Base-by-base conservation (phyloP, 2,888 invertebrate species). In the Axea sp. region DNA sequence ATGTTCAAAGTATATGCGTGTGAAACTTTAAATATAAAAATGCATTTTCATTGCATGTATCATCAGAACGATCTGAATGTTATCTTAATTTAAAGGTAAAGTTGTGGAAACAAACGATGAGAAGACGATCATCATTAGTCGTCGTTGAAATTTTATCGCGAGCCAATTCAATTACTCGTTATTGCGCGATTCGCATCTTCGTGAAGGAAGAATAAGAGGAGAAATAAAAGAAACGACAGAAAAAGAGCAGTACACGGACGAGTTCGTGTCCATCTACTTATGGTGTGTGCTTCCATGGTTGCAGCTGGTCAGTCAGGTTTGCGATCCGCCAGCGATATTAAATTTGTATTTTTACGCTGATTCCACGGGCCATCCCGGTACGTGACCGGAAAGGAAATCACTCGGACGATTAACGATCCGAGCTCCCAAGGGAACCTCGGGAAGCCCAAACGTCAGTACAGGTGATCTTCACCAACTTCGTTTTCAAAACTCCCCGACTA, bases 341-440 rank as follows among this genome's bases (percentile, higher is more conserved):
- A 90, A 90, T 90, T 90, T 90, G 90, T 90, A 90, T 90, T 90
- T 90, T 90, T 90, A 90, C 90, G 90, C 90, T 89, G 90, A 90
- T 90, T 90, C 90, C 89, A 88, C 89, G 88, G 89, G 89, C 89
- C 88, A 89, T 89, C 88, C 86, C 75, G 81, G 82, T 87, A 90
- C 90, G 90, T 90, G 90, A 90, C 88, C 84, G 84, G 90, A 90
- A 90, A 89, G 87, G 84, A 84, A 89, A 90, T 87, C 87, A 84
- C 84, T 81, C 84, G 84, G 84, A 86, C 90, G 89, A 90, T 90
- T 90, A 90, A 90, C 90, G 90, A 89, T 89, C 89, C 88, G 81
- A 86, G 77, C 78, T 84, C 86, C 84, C 83, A 60, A 49, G 84
- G 84, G 86, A 82, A 43, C 37, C 60, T 73, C 78, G 69, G 57